phyloP scores from a whole-genome alignment of 1,140 invertebrate genomes.

The Diabrotica undecimpunctata region DNA sequence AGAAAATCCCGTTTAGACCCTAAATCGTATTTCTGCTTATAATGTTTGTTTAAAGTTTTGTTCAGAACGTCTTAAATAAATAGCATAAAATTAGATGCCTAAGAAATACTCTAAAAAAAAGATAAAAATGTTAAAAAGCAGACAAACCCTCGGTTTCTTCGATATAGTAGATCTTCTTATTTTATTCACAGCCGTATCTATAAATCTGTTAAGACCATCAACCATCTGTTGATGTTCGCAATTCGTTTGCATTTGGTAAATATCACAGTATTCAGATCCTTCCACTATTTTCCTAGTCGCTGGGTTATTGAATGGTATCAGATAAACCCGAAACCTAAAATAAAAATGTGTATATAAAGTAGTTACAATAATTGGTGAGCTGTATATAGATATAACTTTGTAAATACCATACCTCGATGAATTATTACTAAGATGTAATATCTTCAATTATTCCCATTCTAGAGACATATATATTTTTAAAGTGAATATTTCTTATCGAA shows the following conservation, averaged over 20 bases:
- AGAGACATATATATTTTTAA: too few relatives aligned
- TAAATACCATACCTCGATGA: too few relatives aligned
- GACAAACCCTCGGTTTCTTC: constrained; percentile 61
- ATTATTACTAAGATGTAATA: too few relatives aligned
- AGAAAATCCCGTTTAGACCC: too few relatives aligned
- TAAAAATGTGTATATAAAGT: constrained; percentile 10
- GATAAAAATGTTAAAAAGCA: not conserved
- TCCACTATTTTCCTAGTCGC: constrained; percentile 70
- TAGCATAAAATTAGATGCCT: too few relatives aligned
- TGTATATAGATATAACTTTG: too few relatives aligned
- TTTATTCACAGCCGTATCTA: constrained; percentile 87
- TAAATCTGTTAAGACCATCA: constrained; percentile 79
- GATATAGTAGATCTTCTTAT: constrained; percentile 68
- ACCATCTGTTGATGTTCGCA: constrained; percentile 64
- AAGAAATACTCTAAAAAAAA: too few relatives aligned
- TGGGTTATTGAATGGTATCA: constrained; percentile 73
- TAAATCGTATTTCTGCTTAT: too few relatives aligned
- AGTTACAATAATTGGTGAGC: not conserved
- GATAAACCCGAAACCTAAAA: constrained; percentile 71
- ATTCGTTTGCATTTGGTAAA: constrained; percentile 63
- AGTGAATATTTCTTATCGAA: too few relatives aligned
- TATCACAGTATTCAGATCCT: constrained; percentile 71
- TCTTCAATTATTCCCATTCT: too few relatives aligned
- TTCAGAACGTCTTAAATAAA: too few relatives aligned
- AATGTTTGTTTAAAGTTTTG: too few relatives aligned